Percentiles rank a stretch among this genome's conserved stretches.
Evolutionary conservation across 1,140 invertebrate species (phyloP).

Genomic region (Aradophagus sp.): DNA sequence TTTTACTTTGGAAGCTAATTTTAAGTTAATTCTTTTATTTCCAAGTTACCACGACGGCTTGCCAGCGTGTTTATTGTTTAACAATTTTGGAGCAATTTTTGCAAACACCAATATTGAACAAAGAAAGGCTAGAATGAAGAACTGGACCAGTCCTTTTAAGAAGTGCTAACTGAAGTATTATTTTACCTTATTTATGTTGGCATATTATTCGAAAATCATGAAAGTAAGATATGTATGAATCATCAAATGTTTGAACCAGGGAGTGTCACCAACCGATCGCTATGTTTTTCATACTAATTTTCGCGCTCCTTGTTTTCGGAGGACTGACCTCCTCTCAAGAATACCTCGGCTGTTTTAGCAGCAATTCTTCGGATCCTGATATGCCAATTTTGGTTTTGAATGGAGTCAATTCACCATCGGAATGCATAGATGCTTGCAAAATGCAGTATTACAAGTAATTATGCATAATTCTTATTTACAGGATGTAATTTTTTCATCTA

Average conservation of each 20-base stretch:
- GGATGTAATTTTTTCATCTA: too few relatives aligned
- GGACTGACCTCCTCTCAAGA: conserved; percentile 38
- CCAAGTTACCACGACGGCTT: too few relatives aligned
- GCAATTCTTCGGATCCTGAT: conserved; percentile 45
- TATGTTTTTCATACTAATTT: conserved; percentile 38
- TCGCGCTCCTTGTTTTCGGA: conserved; percentile 30
- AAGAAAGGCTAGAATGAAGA: too few relatives aligned
- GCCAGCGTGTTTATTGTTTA: too few relatives aligned
- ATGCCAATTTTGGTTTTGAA: conserved; percentile 48
- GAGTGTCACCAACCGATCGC: conserved; percentile 8
- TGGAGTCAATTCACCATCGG: conserved; percentile 44
- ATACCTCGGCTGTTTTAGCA: conserved; percentile 66
- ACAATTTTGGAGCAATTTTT: too few relatives aligned
- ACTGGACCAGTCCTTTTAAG: too few relatives aligned
- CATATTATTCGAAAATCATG: conserved; percentile 8
- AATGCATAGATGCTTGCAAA: conserved; percentile 63
- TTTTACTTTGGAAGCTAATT: too few relatives aligned
- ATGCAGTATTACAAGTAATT: conserved; percentile 66
- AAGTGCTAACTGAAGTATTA: too few relatives aligned
- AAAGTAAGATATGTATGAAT: conserved; percentile 25
- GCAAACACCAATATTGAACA: too few relatives aligned
- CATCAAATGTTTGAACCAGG: conserved; percentile 24
- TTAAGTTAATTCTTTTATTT: too few relatives aligned
- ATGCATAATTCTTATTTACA: too few relatives aligned
- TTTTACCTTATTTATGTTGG: too few relatives aligned